These are phyloP conservation scores for Apeltes quadracus DNA, from an alignment of 2,113 vertebrate species.

Conservation along the genomic window DNA sequence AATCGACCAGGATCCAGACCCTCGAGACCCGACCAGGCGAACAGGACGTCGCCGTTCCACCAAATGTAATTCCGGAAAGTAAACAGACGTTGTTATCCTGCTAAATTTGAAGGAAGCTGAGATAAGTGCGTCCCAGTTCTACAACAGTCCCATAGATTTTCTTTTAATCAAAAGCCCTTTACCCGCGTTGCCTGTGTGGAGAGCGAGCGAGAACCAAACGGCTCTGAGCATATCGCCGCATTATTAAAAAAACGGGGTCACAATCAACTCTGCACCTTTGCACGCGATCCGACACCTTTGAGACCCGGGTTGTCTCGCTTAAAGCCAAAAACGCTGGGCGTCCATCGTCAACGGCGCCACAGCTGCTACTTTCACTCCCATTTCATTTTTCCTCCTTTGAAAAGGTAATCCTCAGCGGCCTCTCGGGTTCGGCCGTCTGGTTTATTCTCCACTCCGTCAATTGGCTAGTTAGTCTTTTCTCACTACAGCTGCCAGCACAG, in stretches of 20 bases:
- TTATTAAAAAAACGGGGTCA: background rate
- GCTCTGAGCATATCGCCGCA: too few relatives aligned
- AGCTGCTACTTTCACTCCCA: background rate
- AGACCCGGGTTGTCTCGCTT: background rate
- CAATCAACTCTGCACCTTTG: constrained; percentile 4
- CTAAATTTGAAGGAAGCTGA: constrained; percentile 3
- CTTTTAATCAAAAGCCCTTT: background rate
- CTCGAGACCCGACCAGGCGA: constrained; percentile 8
- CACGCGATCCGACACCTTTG: background rate
- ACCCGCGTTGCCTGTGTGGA: background rate
- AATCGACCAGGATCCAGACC: constrained; percentile 7
- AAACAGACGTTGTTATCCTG: constrained; percentile 10
- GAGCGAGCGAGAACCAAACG: too few relatives aligned
- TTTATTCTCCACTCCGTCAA: background rate
- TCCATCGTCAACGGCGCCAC: background rate
- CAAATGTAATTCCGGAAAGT: constrained; percentile 34
- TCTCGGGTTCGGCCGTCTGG: background rate
- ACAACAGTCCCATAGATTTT: background rate
- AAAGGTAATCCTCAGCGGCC: background rate
- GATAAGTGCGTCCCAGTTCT: background rate
- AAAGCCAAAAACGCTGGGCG: background rate
- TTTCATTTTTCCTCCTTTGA: background rate
- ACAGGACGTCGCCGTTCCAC: constrained; percentile 15
- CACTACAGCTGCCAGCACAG: background rate
- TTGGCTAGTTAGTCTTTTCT: background rate